Percentiles rank a stretch among this genome's conserved stretches.
Conservation (phyloP, 2,888 invertebrate genomes). For the Oxyteleia sp. region DNA sequence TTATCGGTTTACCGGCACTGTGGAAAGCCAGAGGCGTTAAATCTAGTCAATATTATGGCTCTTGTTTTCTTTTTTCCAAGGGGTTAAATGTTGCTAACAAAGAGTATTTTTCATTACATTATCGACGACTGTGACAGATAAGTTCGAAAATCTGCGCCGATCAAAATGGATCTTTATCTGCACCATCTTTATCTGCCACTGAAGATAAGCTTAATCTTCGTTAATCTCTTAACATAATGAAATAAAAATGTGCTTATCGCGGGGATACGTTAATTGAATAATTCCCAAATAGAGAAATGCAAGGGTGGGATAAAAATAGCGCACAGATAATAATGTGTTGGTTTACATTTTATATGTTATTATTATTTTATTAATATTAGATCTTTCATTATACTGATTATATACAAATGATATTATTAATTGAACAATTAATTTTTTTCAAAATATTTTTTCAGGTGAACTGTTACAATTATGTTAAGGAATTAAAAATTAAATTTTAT, state of each 20-base stretch:
- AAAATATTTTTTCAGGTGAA: too few relatives aligned
- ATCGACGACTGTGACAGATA: conserved; percentile 33
- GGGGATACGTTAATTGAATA: conserved; percentile 14
- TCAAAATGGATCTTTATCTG: conserved; percentile 38
- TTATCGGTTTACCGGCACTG: conserved; percentile 49
- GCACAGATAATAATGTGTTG: too few relatives aligned
- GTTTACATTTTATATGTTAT: too few relatives aligned
- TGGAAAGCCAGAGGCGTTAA: conserved; percentile 39
- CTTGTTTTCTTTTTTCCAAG: conserved; percentile 29
- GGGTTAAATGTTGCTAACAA: conserved; percentile 42
- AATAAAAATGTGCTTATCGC: conserved; percentile 27
- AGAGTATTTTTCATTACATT: conserved; percentile 34
- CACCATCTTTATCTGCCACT: conserved; percentile 11
- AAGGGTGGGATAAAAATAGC: not conserved
- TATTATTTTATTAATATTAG: too few relatives aligned
- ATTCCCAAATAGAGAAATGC: conserved; percentile 9
- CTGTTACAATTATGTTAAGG: too few relatives aligned
- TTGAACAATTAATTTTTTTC: too few relatives aligned
- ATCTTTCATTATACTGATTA: too few relatives aligned
- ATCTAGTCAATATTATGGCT: conserved; percentile 46
- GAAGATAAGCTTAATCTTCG: conserved; percentile 32
- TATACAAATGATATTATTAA: too few relatives aligned
- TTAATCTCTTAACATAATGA: conserved; percentile 43
- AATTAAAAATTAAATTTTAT: too few relatives aligned
- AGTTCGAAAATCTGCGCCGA: conserved; percentile 25